phyloP scores from a whole-genome alignment of 1,140 invertebrate species.

The Drosophila ironensis region DNA sequence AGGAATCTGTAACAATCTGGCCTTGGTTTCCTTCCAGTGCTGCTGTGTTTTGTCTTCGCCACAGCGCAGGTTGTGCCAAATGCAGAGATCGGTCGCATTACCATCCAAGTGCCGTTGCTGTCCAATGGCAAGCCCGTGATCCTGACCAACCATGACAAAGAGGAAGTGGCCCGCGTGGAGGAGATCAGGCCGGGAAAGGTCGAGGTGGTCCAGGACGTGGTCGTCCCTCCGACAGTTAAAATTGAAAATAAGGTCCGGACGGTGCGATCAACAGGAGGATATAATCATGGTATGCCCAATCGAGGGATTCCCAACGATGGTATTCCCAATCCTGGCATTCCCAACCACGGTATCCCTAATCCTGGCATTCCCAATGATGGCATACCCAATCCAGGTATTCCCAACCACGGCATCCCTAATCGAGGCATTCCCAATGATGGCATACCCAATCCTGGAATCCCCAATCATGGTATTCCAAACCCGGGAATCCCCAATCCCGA shows the following conservation, averaged over 20 bases:
- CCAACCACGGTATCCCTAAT: slow-evolving; percentile 23
- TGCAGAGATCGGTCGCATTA: slow-evolving; percentile 63
- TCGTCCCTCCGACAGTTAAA: slow-evolving; percentile 37
- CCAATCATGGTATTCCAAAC: slow-evolving; percentile 14
- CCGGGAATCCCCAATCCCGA: slow-evolving; percentile 35
- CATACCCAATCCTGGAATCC: slow-evolving; percentile 17
- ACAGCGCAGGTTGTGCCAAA: slow-evolving; percentile 70
- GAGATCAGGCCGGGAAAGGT: slow-evolving; percentile 51
- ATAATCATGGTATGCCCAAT: slow-evolving; percentile 20
- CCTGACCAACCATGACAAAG: slow-evolving; percentile 13
- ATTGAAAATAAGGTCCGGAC: slow-evolving; percentile 22
- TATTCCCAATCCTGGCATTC: slow-evolving; percentile 14
- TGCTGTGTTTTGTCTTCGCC: slow-evolving; percentile 45
- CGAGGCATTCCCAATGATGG: slow-evolving; percentile 16
- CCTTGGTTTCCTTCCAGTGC: slow-evolving; percentile 46
- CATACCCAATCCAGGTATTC: slow-evolving; percentile 30
- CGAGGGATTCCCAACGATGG: slow-evolving; percentile 13
- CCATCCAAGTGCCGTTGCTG: slow-evolving; percentile 71
- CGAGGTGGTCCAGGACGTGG: slow-evolving; percentile 25
- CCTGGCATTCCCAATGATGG: slow-evolving; percentile 35
- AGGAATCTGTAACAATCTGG: background rate
- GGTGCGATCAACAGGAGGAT: slow-evolving; percentile 24
- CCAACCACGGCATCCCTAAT: slow-evolving; percentile 30
- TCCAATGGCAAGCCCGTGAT: slow-evolving; percentile 63
- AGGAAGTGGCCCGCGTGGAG: slow-evolving; percentile 53